phyloP scores from a whole-genome alignment of 2,888 invertebrate genomes.

The Drosophila mettleri region DNA sequence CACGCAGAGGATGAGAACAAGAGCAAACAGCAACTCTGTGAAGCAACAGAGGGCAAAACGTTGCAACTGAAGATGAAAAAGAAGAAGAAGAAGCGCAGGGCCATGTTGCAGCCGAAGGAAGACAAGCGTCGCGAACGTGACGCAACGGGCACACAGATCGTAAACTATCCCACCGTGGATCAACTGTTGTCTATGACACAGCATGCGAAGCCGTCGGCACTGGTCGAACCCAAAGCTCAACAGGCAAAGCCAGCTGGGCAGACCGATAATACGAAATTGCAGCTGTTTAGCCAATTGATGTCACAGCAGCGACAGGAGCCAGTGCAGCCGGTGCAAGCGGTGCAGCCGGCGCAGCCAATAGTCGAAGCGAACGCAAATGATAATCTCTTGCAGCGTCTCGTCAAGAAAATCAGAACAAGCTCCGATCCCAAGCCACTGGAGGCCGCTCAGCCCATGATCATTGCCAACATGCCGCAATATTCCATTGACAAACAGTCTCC shows the following conservation, averaged over 20 bases:
- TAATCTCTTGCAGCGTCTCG: constrained; percentile 34
- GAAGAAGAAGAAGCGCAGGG: constrained; percentile 10
- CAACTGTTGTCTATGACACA: constrained; percentile 20
- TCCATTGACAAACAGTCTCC: neutral
- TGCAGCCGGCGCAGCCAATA: neutral
- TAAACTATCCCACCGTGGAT: constrained; percentile 27
- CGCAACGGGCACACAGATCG: neutral
- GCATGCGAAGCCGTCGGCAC: neutral
- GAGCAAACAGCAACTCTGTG: constrained; percentile 4
- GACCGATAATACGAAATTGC: neutral
- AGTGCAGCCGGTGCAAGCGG: neutral
- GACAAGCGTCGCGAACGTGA: constrained; percentile 1
- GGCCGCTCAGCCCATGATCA: neutral
- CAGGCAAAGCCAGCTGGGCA: constrained; percentile 1
- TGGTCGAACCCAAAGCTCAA: neutral
- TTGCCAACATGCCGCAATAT: neutral
- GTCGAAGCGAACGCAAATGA: neutral
- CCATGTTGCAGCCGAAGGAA: neutral
- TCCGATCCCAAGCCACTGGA: neutral
- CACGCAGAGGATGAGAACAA: neutral
- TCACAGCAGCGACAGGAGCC: constrained; percentile 1
- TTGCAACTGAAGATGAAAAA: neutral
- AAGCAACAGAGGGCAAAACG: neutral
- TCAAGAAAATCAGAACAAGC: constrained; percentile 29
- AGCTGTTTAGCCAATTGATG: neutral